phyloP scores from a whole-genome alignment of 2,113 vertebrate genomes.

The Rhinopomastus cyanomelas region DNA sequence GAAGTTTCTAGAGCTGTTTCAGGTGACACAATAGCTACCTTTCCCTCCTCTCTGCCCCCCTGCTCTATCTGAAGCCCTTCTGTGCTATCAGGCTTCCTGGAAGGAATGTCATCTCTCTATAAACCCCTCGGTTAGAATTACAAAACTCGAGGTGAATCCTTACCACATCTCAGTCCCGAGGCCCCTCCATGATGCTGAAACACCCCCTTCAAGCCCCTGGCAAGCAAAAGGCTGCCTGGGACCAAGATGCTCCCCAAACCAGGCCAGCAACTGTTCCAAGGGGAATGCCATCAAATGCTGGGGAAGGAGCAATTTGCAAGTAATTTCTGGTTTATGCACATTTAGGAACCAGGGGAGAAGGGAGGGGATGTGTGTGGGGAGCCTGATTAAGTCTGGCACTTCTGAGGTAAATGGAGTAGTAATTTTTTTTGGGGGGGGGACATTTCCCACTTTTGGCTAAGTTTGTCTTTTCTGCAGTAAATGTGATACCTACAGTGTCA shows the following conservation, averaged over 20 bases:
- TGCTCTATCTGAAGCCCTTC: background rate
- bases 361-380: background rate
- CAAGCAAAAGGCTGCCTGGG: background rate
- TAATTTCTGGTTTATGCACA: background rate
- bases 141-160: background rate
- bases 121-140: background rate
- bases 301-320: background rate
- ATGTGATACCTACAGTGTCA: background rate
- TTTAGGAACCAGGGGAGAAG: background rate
- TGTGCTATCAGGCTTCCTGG: background rate
- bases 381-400: background rate
- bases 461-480: background rate
- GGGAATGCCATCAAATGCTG: background rate
- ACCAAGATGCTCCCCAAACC: background rate
- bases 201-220: background rate
- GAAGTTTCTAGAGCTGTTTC: background rate
- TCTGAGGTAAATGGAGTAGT: background rate
- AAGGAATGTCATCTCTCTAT: background rate
- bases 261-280: background rate
- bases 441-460: background rate
- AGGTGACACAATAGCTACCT: background rate
- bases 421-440: background rate
- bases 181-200: background rate
- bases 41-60: background rate
- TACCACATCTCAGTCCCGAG: fast-evolving